Evolutionary conservation across 2,797 vertebrate species (phyloP), one percentile per base, ranked within the genome.

Genomic region (Tapirus indicus): DNA sequence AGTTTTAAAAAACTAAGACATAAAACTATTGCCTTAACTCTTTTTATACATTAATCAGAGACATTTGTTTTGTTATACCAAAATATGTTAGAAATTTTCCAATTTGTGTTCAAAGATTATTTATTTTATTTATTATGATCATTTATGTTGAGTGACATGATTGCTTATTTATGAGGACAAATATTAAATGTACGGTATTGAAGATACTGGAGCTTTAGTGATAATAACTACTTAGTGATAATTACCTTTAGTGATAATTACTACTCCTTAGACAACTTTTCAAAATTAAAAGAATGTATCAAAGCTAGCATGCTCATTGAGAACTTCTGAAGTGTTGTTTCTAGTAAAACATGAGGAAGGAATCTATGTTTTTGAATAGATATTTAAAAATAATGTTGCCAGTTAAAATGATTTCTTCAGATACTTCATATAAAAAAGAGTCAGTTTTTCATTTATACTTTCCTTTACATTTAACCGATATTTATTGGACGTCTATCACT

Each of bases 151-250:
- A 88, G 27, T 71, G 13, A 62, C 23, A 12, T 68, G 54, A 72
- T 68, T 88, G 85, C 71, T 84, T 72, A 96, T 78, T 83, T 83
- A 64, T 78, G 92, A 93, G 75, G 79, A 75, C 29, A 88, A 68
- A 74, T 91, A 71, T 58, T 58, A 66, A 79, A 56, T 7, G 2
- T 47, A 38, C 89, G 56, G 25, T 93, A 27, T n/a, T 83, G 6
- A 93, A 47, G n/a, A 79, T 32, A 49, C 6, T 16, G 21, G n/a
- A 14, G 14, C 17, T 54, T 66, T 86, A 62, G 64, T 12, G 4
- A 44, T 75, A 86, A 58, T 47, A 62, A 5, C 72, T 85, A 18
- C 11, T 91, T 47, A 62, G 64, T 12, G 4, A 44, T 75, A 86
- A 58, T 47, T 68, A 74, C 14, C 17, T 38, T 72, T 47, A 62